A percentile compares a stretch with the other conserved stretches of the same genome.
phyloP scores from a whole-genome alignment of 1,140 invertebrate genomes.

The Drosophila triauraria region DNA sequence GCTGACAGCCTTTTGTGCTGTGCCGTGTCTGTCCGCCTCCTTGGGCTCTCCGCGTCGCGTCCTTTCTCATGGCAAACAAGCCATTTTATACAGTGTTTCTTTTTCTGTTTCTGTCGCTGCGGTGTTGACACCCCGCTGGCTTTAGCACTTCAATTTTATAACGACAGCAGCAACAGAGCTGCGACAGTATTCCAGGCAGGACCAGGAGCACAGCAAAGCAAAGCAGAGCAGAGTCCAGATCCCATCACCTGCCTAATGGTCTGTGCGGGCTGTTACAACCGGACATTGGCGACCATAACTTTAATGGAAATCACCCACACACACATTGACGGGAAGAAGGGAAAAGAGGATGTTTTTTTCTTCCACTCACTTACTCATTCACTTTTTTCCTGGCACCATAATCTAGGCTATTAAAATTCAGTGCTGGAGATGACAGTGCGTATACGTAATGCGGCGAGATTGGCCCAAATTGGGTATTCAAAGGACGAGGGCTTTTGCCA shows the following conservation, averaged over 20 bases:
- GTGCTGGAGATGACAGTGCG: conserved; percentile 47
- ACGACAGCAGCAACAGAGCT: conserved; percentile 44
- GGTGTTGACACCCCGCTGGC: conserved; percentile 75
- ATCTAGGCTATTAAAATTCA: conserved; percentile 69
- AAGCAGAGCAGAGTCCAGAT: conserved; percentile 15
- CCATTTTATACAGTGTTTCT: conserved; percentile 44
- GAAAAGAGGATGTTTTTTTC: background rate
- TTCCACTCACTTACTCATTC: conserved; percentile 21
- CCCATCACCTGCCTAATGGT: conserved; percentile 75
- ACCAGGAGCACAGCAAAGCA: conserved; percentile 14
- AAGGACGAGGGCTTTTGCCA: conserved; percentile 16
- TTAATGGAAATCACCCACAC: conserved; percentile 30
- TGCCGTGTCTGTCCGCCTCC: conserved; percentile 48
- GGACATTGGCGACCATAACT: conserved; percentile 51
- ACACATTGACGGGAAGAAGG: background rate
- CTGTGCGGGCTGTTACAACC: conserved; percentile 46
- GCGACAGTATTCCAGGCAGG: conserved; percentile 14
- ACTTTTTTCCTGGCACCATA: conserved; percentile 40
- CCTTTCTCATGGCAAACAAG: conserved; percentile 32
- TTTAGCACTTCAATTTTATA: conserved; percentile 79
- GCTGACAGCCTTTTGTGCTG: conserved; percentile 59
- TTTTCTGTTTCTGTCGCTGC: conserved; percentile 33
- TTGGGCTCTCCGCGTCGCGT: conserved; percentile 13
- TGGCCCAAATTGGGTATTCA: conserved; percentile 47
- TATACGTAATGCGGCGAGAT: conserved; percentile 64